Evolutionary conservation across 1,140 invertebrate genomes (phyloP), one percentile per base, ranked within the genome.

Genomic region (Physella acuta): DNA sequence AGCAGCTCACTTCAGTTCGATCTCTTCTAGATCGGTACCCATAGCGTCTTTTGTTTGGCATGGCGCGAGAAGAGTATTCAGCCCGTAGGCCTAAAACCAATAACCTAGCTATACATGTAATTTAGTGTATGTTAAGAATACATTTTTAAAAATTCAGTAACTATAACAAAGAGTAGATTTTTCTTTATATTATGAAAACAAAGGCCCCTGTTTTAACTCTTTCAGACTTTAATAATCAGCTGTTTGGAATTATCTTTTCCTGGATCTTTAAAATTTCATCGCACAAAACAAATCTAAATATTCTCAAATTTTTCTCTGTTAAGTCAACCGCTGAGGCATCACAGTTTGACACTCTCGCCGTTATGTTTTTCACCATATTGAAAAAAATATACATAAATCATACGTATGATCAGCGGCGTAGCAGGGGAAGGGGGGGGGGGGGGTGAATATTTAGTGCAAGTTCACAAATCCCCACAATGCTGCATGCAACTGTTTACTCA

Each of bases 1-100:
- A 97, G 88, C 94, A 96, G 88, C 93, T 95, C 79, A 98, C 94
- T 92, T 97, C 95, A 20, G 84, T 78, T 60, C 78, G 78, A 44
- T 74, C 75, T 44, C 79, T 75, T 24, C 72, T 53, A 66, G 64
- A 67, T 33, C 64, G 55, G 52, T 67, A 67, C 5, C 53, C 26
- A 34, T 67, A 49, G 24, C 64, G 64, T 39, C 64, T 55, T 49
- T 67, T 67, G 31, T 33, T 55, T 4, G 51, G 64, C 64, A 56
- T 67, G 62, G 8, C 49, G 36, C 16, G 1, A 34, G 4, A 26
- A 61, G 39, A 11, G 8, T 24, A 36, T 36, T 37, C 59, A 44
- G 59, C 59, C 59, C 59, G 28, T 37, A 8, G 59, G 59, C 34
- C 59, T 61, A 24, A 28, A 17, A n/a, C n/a, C n/a, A n/a, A n/a